Evolutionary conservation across 37 sponge, comb jelly and placozoan species (phyloP).

Genomic region (Lycopodina hypogea): DNA sequence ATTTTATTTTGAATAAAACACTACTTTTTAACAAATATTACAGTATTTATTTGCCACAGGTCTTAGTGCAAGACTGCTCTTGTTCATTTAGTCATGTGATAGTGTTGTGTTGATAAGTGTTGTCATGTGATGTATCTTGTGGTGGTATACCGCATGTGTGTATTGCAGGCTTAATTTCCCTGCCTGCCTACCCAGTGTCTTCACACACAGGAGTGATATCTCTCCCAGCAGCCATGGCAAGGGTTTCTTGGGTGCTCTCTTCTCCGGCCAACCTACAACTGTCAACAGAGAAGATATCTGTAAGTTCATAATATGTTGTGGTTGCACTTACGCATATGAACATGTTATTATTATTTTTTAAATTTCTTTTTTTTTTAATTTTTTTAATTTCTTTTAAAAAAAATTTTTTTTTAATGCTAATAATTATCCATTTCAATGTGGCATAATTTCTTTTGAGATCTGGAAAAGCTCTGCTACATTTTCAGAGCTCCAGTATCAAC

Average conservation of each 20-base stretch:
- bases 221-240: neutral
- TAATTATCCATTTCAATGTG: neutral
- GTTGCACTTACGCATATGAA: too few relatives aligned
- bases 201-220: constrained; percentile 7
- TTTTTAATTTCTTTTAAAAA: neutral
- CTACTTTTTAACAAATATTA: too few relatives aligned
- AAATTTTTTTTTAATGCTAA: neutral
- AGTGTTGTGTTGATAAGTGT: too few relatives aligned
- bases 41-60: too few relatives aligned
- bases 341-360: neutral
- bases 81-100: too few relatives aligned
- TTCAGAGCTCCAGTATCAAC: too few relatives aligned
- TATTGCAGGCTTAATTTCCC: constrained; percentile 43
- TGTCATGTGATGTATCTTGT: too few relatives aligned
- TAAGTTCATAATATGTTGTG: constrained; percentile 17
- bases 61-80: too few relatives aligned
- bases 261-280: neutral
- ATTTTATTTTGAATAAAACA: too few relatives aligned
- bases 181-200: constrained; percentile 20
- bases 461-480: neutral
- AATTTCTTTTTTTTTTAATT: neutral
- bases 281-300: constrained; percentile 29
- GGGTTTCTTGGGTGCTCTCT: constrained; percentile 21
- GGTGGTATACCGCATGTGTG: neutral
- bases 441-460: constrained; percentile 8